Conservation (phyloP, 2,888 invertebrate species). For the Ephialtes manifestator region DNA sequence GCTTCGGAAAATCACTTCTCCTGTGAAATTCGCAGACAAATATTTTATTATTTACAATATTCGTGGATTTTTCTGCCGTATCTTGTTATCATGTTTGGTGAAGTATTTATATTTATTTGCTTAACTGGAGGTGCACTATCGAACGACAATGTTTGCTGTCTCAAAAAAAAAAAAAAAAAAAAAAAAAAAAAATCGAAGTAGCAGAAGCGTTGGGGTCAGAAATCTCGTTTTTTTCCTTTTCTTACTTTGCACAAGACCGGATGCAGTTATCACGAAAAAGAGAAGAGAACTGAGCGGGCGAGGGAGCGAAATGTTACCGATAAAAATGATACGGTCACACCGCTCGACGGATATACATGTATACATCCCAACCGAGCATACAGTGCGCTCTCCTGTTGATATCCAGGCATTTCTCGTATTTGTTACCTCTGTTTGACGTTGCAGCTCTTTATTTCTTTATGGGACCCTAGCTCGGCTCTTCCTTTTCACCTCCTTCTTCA, state of each 20-base stretch:
- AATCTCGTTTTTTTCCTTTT: constrained; percentile 16
- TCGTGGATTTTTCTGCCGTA: background rate
- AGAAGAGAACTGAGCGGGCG: constrained; percentile 44
- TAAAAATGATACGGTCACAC: constrained; percentile 66
- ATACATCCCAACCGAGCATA: constrained; percentile 47
- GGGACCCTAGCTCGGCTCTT: constrained; percentile 12
- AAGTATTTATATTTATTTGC: constrained; percentile 1
- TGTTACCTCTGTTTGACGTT: constrained; percentile 68
- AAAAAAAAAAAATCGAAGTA: background rate
- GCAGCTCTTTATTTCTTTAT: constrained; percentile 36
- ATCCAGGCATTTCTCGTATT: constrained; percentile 62
- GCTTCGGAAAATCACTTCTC: background rate
- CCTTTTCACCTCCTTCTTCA: background rate
- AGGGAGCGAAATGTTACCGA: constrained; percentile 65
- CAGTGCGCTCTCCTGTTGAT: constrained; percentile 30
- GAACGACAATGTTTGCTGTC: constrained; percentile 22
- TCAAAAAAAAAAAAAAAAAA: constrained; percentile 1
- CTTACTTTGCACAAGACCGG: constrained; percentile 77
- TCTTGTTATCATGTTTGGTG: background rate
- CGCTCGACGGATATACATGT: background rate
- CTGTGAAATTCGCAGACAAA: background rate
- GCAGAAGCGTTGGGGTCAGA: constrained; percentile 8
- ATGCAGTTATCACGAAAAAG: constrained; percentile 79
- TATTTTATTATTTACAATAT: background rate
- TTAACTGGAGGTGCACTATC: constrained; percentile 17